Evolutionary conservation across 1,140 invertebrate genomes (phyloP), one percentile per base, ranked within the genome.

Genomic region (Calephelis virginiensis): DNA sequence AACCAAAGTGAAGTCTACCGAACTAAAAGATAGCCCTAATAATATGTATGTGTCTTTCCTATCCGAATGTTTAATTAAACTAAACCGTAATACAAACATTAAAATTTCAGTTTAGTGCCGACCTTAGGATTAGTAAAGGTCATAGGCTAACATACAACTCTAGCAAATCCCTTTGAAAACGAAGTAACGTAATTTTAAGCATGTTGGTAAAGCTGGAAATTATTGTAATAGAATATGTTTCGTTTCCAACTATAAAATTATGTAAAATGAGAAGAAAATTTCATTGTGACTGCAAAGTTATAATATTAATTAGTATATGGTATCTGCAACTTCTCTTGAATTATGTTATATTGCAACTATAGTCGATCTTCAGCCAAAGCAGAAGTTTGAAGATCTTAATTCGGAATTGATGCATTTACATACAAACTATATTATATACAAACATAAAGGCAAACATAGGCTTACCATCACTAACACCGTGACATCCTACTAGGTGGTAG

Each of bases 171-270:
- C 53, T 37, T 56, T 56, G 53, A 56, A 56, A 56, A 56, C 6
- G 53, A 28, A 56, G 11, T 56, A 56, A 56, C 6, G 53, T 37
- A 56, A 56, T 56, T 56, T 28, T 37, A 56, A 56, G 10, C 9
- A 28, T 10, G 10, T 28, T 28, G 28, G 28, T 12, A 37, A 12
- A 56, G 17, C 50, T 37, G 17, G 17, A 28, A 37, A 56, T 56
- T 12, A 56, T 56, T 12, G 3, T 37, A 28, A 56, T 28, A 6
- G 13, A 7, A 6, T 3, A 13, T 17, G 14, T 11, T 53, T 37
- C 9, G 17, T 56, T 56, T 56, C 1, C 28, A 56, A 10, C 11
- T 53, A 75, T 76, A 81, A 82, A 43, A 43, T 43, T 3, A 43
- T 43, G 6, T 43, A 1, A 43, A 43, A 43, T 43, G 28, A 2